Conservation (phyloP, 2,888 invertebrate genomes). For the Chymomyza caudatula region DNA sequence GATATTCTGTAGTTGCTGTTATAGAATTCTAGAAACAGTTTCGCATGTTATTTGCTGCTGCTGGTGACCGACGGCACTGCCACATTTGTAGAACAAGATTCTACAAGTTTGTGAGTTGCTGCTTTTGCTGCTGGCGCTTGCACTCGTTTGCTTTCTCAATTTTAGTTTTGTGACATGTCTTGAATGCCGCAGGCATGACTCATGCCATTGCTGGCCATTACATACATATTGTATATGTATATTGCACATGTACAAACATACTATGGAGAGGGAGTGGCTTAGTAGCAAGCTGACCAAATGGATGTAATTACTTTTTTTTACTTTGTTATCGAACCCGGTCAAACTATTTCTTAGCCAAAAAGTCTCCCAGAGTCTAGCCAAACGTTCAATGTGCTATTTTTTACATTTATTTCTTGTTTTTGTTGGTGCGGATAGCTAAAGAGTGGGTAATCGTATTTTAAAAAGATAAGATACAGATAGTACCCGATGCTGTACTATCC, state of each 20-base stretch:
- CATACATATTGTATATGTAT: not conserved
- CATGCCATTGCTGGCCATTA: not conserved
- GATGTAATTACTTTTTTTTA: conserved; percentile 35
- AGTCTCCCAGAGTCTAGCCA: conserved; percentile 9
- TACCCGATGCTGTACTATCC: no score
- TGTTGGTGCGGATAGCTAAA: no score
- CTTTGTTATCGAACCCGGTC: not conserved
- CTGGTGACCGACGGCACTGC: conserved; percentile 29
- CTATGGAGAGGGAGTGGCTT: not conserved
- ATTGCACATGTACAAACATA: no score
- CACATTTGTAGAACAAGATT: not conserved
- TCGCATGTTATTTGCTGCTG: conserved; percentile 47
- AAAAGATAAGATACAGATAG: no score
- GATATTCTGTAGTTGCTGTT: conserved; percentile 49
- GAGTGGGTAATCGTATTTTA: no score
- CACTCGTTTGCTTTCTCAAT: not conserved
- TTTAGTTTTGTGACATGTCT: not conserved
- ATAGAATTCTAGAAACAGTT: conserved; percentile 56
- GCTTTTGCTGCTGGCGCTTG: not conserved
- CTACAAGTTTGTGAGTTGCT: not conserved
- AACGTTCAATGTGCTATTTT: conserved; percentile 56
- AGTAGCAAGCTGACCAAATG: not conserved
- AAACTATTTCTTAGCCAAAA: conserved; percentile 22
- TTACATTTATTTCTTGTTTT: conserved; percentile 7
- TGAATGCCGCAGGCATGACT: not conserved